These are phyloP conservation scores for Platichthys stellatus DNA, from an alignment of 2,113 vertebrate species.

Conservation along the genomic window DNA sequence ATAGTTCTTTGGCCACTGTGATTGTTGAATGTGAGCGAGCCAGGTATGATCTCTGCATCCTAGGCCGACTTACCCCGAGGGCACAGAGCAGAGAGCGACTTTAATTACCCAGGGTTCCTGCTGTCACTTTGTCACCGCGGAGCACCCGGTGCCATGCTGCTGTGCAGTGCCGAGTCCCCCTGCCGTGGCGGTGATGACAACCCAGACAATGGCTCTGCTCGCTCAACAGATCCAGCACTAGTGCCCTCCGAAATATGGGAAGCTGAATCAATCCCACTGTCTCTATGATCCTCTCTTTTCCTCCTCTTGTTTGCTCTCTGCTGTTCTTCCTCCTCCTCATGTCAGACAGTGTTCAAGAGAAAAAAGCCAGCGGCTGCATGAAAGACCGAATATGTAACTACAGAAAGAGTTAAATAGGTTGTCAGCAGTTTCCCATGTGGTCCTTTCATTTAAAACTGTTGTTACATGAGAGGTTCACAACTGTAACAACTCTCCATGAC, in stretches of 20 bases:
- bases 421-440: constrained; percentile 25
- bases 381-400: constrained; percentile 39
- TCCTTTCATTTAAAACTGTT: too few species aligned
- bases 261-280: constrained; percentile 60
- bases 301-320: constrained; percentile 57
- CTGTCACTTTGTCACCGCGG: constrained; percentile 74
- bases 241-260: constrained; percentile 60
- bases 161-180: constrained; percentile 45
- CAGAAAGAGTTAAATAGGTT: constrained; percentile 31
- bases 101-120: constrained; percentile 83
- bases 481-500: too few species aligned
- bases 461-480: too few species aligned
- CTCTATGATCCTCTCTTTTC: constrained; percentile 63
- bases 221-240: constrained; percentile 60
- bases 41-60: constrained; percentile 65
- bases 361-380: constrained; percentile 23
- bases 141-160: constrained; percentile 52
- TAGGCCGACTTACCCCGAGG: constrained; percentile 70
- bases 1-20: constrained; percentile 42
- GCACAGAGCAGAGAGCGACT: constrained; percentile 72
- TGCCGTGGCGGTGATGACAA: constrained; percentile 59
- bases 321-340: constrained; percentile 44
- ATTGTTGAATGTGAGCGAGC: constrained; percentile 45
- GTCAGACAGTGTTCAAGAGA: constrained; percentile 38
- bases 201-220: constrained; percentile 65